phyloP scores from a whole-genome alignment of 2,113 vertebrate genomes.

The Mesocricetus auratus region DNA sequence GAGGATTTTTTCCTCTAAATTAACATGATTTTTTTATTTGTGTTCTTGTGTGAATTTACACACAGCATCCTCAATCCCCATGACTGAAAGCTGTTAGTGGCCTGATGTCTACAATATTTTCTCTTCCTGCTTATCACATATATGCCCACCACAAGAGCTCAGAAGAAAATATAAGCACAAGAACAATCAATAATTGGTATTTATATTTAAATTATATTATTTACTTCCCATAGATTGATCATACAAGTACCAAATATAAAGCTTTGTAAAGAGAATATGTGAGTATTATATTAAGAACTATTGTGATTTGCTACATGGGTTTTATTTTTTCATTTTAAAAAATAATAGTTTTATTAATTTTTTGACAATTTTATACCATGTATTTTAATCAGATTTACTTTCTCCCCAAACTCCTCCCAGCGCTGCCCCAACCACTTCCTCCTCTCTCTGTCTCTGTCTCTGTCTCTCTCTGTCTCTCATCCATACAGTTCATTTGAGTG shows the following conservation, averaged over 20 bases:
- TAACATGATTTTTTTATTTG: background rate
- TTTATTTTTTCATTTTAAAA: background rate
- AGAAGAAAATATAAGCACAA: background rate
- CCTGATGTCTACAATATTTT: background rate
- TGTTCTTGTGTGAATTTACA: background rate
- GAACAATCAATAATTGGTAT: background rate
- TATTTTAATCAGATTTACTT: background rate
- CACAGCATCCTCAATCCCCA: background rate
- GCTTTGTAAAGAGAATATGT: background rate
- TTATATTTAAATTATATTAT: background rate
- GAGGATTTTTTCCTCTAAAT: background rate
- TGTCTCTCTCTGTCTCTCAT: background rate
- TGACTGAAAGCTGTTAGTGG: background rate
- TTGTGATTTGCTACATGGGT: background rate
- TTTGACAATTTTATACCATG: background rate
- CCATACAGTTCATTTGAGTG: background rate
- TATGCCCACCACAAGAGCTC: background rate
- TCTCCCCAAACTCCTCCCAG: too few relatives aligned
- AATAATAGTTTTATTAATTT: background rate
- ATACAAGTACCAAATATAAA: too few relatives aligned
- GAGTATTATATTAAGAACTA: slow-evolving; percentile 22
- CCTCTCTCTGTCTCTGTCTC: too few relatives aligned
- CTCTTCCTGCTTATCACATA: background rate
- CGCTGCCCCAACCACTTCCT: too few relatives aligned
- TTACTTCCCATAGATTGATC: too few relatives aligned